Conservation (phyloP, 1,140 invertebrate species). For the Onthophagus taurus region DNA sequence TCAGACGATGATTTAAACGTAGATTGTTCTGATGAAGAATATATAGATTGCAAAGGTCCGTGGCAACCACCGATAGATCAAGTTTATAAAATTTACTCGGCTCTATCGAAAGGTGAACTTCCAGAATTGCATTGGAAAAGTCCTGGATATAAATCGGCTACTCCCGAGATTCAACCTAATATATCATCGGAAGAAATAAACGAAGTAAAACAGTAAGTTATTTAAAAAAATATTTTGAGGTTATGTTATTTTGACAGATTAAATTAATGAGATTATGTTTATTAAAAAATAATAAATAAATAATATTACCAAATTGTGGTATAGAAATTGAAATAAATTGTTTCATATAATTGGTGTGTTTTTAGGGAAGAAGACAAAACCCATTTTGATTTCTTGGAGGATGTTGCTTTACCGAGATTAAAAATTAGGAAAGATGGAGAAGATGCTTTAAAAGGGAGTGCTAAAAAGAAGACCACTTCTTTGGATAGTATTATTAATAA, state of each 20-base stretch:
- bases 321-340: too few relatives aligned
- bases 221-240: too few relatives aligned
- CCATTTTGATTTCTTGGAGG: conserved; percentile 68
- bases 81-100: conserved; percentile 30
- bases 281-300: too few relatives aligned
- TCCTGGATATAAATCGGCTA: conserved; percentile 33
- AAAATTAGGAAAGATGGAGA: conserved; percentile 52
- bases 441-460: conserved; percentile 56
- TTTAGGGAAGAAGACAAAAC: conserved; percentile 47
- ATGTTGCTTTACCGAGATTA: conserved; percentile 53
- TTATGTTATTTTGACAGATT: neutral
- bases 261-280: neutral
- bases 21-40: conserved; percentile 48
- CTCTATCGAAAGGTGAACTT: conserved; percentile 29
- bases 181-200: conserved; percentile 23
- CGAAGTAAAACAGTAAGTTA: conserved; percentile 26
- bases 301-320: too few relatives aligned
- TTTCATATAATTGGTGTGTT: conserved; percentile 12
- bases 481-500: conserved; percentile 64
- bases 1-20: conserved; percentile 38
- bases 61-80: conserved; percentile 34
- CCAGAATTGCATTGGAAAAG: conserved; percentile 34
- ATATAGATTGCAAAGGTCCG: conserved; percentile 23
- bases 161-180: conserved; percentile 29
- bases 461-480: conserved; percentile 67